Percentiles rank a stretch among this genome's conserved stretches.
Conservation (phyloP, 92 coral and sea anemone species). For the Heteractis magnifica region DNA sequence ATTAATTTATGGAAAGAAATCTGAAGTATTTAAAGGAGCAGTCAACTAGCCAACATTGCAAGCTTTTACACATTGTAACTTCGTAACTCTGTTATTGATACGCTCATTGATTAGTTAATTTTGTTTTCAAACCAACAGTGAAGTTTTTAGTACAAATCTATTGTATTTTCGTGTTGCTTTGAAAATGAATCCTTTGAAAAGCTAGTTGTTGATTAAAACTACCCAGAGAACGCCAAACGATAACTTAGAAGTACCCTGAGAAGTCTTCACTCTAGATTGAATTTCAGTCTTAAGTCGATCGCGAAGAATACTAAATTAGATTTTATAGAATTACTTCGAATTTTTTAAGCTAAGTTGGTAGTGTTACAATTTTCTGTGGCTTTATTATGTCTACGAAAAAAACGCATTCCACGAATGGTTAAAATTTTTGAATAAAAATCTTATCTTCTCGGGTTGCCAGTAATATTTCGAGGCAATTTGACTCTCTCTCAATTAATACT, state of each 20-base stretch:
- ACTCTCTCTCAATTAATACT: background rate
- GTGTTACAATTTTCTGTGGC: background rate
- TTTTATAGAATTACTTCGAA: background rate
- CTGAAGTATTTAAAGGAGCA: slow-evolving; percentile 6
- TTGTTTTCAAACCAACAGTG: background rate
- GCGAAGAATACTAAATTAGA: background rate
- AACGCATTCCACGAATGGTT: background rate
- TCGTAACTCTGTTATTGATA: background rate
- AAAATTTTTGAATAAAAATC: background rate
- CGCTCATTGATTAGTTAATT: background rate
- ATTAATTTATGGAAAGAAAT: background rate
- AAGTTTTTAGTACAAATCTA: background rate
- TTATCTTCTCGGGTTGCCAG: background rate
- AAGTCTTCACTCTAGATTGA: background rate
- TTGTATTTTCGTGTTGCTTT: background rate
- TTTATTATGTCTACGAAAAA: background rate
- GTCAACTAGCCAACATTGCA: background rate
- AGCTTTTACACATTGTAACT: background rate
- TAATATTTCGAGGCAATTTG: background rate
- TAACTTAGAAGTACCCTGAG: background rate
- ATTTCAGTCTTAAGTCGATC: background rate
- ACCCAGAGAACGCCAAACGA: background rate
- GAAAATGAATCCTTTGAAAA: background rate
- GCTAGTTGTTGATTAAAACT: background rate
- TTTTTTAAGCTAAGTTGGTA: too few species aligned